phyloP scores from a whole-genome alignment of 35 echinoderm and acorn worm genomes.

The Holothuria glaberrima region DNA sequence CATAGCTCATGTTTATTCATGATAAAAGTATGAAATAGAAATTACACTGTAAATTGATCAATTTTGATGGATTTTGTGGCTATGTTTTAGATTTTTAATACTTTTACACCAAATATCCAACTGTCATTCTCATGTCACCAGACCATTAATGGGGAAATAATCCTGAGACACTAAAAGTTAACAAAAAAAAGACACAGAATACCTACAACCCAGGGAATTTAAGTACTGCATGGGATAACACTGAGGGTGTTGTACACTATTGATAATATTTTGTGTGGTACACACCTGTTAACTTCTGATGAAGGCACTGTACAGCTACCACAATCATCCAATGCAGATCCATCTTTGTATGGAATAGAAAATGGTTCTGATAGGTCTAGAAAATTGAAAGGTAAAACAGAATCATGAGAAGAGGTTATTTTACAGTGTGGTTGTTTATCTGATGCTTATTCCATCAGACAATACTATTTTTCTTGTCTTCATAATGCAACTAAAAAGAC shows the following conservation, averaged over 20 bases:
- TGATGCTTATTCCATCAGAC: too few species aligned
- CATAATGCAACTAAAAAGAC: too few species aligned
- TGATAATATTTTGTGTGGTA: background rate
- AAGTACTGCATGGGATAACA: background rate
- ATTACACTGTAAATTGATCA: too few species aligned
- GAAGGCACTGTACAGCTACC: conserved; percentile 25
- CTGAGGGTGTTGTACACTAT: background rate
- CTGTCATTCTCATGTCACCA: too few species aligned
- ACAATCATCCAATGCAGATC: conserved; percentile 42
- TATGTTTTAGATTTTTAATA: too few species aligned
- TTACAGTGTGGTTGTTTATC: background rate
- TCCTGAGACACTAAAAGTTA: too few species aligned
- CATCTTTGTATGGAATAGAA: conserved; percentile 11
- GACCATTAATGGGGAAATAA: too few species aligned
- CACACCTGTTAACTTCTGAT: conserved; percentile 15
- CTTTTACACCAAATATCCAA: too few species aligned
- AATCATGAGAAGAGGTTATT: background rate
- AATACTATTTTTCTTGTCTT: too few species aligned
- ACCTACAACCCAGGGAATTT: background rate
- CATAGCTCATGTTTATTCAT: too few species aligned
- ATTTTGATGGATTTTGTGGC: too few species aligned
- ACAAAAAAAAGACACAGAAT: background rate
- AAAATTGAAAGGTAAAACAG: background rate
- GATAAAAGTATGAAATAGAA: too few species aligned
- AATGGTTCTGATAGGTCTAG: conserved; percentile 9